Base-by-base conservation (phyloP, 1,140 invertebrate species). In the Bombus terrestris region DNA sequence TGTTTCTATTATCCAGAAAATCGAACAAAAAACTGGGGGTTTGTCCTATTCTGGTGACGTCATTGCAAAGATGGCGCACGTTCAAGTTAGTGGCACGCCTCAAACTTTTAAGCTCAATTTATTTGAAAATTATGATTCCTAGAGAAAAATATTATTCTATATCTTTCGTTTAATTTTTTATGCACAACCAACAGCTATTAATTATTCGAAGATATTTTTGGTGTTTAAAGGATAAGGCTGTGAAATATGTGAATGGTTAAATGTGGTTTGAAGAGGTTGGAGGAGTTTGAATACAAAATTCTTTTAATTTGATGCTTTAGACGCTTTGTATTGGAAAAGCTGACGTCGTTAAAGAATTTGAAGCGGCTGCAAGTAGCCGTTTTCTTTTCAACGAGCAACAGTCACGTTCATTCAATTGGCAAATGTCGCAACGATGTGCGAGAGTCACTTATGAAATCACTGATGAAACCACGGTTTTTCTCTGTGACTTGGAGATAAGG, bases 331-430 rank as follows among this genome's bases (percentile, higher is more conserved):
- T 39, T 41, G n/a, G 47, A 66, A 62, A 81, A 53, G 1, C 10
- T 39, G 12, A n/a, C 43, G 25, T 81, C n/a, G 80, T 41, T n/a
- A 35, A 8, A n/a, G 80, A 73, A 81, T 81, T 81, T 81, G 35
- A 81, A 81, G 25, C 37, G 53, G 35, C 25, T 59, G 12, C 12
- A n/a, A 57, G 37, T n/a, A 13, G 37, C n/a, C 32, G 80, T 81
- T 73, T 81, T 73, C 32, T 53, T 62, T 72, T 81, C 47, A 57
- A 35, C 37, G n/a, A 4, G 18, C 22, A n/a, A 57, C n/a, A 43
- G 53, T 73, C 37, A 32, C 69, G 80, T 81, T 32, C 80, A 73
- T 81, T 81, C 80, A 81, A 72, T 59, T 57, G 43, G n/a, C 53
- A 32, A 62, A 41, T 81, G 80, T 81, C 53, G 80, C 53, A 81